Percentiles rank a stretch among this genome's conserved stretches.
phyloP scores from a whole-genome alignment of 2,888 invertebrate species.

The Rhagonycha fulva region DNA sequence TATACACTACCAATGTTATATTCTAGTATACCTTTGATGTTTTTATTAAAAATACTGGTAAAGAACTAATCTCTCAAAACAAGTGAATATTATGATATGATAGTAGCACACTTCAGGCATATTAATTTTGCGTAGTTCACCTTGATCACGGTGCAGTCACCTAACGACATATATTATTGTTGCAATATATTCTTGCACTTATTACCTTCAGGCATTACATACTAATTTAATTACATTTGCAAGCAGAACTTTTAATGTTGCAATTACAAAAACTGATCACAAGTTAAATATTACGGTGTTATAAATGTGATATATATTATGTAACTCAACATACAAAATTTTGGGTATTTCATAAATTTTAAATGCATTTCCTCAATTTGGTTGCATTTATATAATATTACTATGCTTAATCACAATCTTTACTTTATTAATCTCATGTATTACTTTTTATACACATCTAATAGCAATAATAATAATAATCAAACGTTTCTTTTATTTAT shows the following conservation, averaged over 20 bases:
- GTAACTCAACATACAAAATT: no score
- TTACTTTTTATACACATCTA: no score
- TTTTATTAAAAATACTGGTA: neutral
- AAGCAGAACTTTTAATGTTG: neutral
- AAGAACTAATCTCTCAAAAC: neutral
- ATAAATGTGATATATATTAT: no score
- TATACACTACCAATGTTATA: no score
- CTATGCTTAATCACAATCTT: no score
- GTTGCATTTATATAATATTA: no score
- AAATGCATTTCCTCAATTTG: no score
- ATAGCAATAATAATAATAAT: no score
- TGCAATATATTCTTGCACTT: neutral
- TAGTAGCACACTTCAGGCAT: neutral
- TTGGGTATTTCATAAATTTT: no score
- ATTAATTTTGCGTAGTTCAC: neutral
- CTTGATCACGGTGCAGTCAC: neutral
- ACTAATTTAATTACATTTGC: neutral
- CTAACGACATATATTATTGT: neutral
- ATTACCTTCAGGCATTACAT: neutral
- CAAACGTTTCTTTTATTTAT: no score
- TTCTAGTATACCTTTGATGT: neutral
- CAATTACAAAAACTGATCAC: neutral
- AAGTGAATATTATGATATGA: neutral
- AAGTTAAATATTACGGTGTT: neutral
- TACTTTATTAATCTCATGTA: no score